Evolutionary conservation across 2,797 vertebrate species (phyloP).

Genomic region (Octomys mimax): DNA sequence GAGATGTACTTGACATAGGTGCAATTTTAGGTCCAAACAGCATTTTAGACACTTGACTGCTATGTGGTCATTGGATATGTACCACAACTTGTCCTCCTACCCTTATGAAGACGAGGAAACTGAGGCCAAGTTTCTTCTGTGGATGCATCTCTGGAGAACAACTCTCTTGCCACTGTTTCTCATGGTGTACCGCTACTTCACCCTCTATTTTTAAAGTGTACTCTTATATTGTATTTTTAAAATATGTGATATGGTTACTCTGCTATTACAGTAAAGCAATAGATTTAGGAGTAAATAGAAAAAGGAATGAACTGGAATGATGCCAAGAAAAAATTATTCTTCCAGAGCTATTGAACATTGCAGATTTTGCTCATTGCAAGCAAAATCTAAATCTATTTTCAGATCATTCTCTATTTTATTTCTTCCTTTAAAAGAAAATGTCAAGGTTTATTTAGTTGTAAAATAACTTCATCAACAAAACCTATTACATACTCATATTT

Average conservation of each 20-base stretch:
- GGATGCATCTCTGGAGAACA: not conserved
- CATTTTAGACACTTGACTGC: not conserved
- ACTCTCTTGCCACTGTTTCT: not conserved
- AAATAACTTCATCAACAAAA: not conserved
- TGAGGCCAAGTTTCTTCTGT: not conserved
- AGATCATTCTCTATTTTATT: not conserved
- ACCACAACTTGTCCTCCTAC: not conserved
- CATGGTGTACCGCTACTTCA: not conserved
- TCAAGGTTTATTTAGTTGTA: slow-evolving; percentile 4
- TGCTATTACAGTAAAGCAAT: not conserved
- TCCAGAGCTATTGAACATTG: not conserved
- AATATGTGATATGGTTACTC: not conserved
- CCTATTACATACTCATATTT: not conserved
- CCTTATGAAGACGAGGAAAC: not conserved
- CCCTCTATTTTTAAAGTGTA: not conserved
- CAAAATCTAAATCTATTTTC: slow-evolving; percentile 42
- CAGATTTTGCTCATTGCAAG: not conserved
- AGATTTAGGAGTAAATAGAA: not conserved
- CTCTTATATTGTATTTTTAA: not conserved
- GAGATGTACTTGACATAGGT: not conserved
- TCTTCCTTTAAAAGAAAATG: not conserved
- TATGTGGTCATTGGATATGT: not conserved
- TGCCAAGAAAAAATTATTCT: slow-evolving; percentile 4
- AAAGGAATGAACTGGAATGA: slow-evolving; percentile 7
- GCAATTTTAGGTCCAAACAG: not conserved